Percentiles rank a stretch among this genome's conserved stretches.
phyloP scores from a whole-genome alignment of 2,888 invertebrate species.

The Steinernema scapterisci region DNA sequence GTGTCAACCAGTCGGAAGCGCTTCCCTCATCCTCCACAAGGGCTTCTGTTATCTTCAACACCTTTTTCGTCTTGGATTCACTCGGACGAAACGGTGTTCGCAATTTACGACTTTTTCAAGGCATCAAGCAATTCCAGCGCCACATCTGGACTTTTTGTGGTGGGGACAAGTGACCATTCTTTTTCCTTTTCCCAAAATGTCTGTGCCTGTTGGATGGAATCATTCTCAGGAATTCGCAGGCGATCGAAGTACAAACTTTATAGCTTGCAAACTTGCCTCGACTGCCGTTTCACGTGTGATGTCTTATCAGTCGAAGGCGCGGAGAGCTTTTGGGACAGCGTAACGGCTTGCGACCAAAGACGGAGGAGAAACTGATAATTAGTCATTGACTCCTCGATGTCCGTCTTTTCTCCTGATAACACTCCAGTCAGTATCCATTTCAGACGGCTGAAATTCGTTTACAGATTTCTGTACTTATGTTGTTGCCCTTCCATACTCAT shows the following conservation, averaged over 20 bases:
- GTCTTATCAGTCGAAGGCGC: background rate
- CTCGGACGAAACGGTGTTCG: too few species aligned
- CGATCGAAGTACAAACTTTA: too few species aligned
- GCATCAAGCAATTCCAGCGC: too few species aligned
- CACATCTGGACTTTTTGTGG: too few species aligned
- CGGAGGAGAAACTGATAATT: conserved; percentile 18
- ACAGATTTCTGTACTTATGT: background rate
- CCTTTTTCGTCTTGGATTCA: background rate
- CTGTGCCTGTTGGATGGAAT: too few species aligned
- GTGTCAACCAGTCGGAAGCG: background rate
- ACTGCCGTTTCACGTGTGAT: background rate
- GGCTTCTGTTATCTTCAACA: background rate
- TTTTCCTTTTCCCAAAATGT: too few species aligned
- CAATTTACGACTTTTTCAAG: too few species aligned
- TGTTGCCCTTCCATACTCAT: background rate
- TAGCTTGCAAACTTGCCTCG: background rate
- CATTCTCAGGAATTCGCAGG: too few species aligned
- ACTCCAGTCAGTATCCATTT: too few species aligned
- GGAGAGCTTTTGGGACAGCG: background rate
- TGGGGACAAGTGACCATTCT: too few species aligned
- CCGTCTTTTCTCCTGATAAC: background rate
- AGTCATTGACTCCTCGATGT: conserved; percentile 21
- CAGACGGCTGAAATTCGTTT: background rate
- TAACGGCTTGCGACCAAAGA: conserved; percentile 5
- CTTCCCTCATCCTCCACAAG: background rate